Conservation (phyloP, 2,888 invertebrate genomes). For the Rhogogaster chlorosoma region DNA sequence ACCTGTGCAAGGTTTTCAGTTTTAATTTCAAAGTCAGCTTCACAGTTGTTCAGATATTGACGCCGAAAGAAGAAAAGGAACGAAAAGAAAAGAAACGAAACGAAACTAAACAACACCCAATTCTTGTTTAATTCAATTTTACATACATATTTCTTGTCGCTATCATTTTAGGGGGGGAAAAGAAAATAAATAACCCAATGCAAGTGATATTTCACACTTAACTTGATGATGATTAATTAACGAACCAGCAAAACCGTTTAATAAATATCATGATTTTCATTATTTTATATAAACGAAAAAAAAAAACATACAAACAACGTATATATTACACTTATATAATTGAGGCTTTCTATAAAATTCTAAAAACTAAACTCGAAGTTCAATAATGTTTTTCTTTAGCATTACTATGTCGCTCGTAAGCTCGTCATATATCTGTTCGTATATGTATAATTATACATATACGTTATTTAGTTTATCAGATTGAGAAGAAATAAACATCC, state of each 20-base stretch:
- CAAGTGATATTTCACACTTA: slow-evolving; percentile 40
- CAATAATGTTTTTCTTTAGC: neutral
- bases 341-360: slow-evolving; percentile 15
- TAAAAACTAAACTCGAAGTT: neutral
- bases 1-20: slow-evolving; percentile 90
- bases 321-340: slow-evolving; percentile 11
- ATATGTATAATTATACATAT: slow-evolving; percentile 7
- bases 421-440: slow-evolving; percentile 29
- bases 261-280: slow-evolving; percentile 17
- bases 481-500: slow-evolving; percentile 60
- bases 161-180: neutral
- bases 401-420: slow-evolving; percentile 16
- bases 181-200: slow-evolving; percentile 21
- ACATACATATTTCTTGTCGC: slow-evolving; percentile 24
- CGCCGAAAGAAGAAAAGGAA: neutral
- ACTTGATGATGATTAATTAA: neutral
- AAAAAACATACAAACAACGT: slow-evolving; percentile 15
- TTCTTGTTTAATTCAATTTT: slow-evolving; percentile 31
- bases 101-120: neutral
- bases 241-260: slow-evolving; percentile 38
- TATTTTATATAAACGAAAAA: slow-evolving; percentile 51
- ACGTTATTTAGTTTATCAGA: slow-evolving; percentile 55
- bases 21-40: slow-evolving; percentile 79
- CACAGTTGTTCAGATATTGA: neutral
- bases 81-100: neutral